phyloP scores from a whole-genome alignment of 2,888 invertebrate species.

The Diabrotica balteata region DNA sequence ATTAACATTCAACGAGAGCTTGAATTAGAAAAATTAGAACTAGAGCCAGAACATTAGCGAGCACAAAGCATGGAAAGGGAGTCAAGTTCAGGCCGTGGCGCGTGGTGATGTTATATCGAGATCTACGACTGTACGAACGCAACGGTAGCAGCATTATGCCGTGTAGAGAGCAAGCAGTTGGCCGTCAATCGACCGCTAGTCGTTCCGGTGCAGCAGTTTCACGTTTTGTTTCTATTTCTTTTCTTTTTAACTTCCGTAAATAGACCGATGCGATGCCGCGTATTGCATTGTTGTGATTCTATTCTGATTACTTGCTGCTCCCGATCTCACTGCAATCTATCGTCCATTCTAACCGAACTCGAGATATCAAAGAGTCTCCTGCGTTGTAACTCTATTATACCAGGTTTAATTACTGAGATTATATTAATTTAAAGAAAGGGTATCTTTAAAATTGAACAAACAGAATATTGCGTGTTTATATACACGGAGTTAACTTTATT shows the following conservation, averaged over 20 bases:
- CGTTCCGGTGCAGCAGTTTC: constrained; percentile 47
- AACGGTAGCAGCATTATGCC: constrained; percentile 20
- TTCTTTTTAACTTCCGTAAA: constrained; percentile 44
- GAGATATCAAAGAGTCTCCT: too few relatives aligned
- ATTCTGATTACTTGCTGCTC: constrained; percentile 10
- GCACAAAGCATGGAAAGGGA: constrained; percentile 1
- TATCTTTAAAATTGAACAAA: too few relatives aligned
- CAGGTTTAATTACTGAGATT: too few relatives aligned
- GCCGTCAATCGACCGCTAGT: constrained; percentile 38
- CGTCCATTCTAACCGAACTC: neutral
- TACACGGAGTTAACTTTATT: too few relatives aligned
- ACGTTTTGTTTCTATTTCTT: constrained; percentile 47
- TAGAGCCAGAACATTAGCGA: constrained; percentile 9
- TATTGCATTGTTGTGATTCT: neutral
- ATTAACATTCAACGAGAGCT: too few relatives aligned
- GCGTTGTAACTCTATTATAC: too few relatives aligned
- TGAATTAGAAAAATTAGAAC: neutral
- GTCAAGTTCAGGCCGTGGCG: constrained; percentile 11
- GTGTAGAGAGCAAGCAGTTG: constrained; percentile 39
- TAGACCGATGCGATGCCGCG: constrained; percentile 40
- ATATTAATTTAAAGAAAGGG: too few relatives aligned
- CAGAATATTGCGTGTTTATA: too few relatives aligned
- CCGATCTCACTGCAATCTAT: neutral
- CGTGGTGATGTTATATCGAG: too few relatives aligned
- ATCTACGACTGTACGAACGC: constrained; percentile 25